phyloP scores from a whole-genome alignment of 2,113 vertebrate genomes.

The Campylomormyrus numenius region DNA sequence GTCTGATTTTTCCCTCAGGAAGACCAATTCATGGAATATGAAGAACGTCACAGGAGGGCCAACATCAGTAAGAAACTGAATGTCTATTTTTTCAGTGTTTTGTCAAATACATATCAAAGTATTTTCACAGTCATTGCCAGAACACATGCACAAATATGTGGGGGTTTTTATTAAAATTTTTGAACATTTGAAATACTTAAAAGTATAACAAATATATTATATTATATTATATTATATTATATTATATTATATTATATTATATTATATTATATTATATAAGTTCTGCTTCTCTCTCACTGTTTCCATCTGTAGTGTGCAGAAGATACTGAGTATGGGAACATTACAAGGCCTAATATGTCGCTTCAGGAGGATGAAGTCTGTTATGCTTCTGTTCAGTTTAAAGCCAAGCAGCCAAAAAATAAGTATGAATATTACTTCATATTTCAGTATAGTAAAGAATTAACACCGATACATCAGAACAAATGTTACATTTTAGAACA shows the following conservation, averaged over 20 bases:
- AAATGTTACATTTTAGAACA: background rate
- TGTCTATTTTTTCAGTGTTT: background rate
- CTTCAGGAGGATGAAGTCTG: background rate
- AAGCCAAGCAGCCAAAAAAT: background rate
- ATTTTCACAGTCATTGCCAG: background rate
- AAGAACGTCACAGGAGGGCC: background rate
- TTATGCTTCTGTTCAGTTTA: background rate
- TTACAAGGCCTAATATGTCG: background rate
- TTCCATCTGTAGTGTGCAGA: background rate
- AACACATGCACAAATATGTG: background rate
- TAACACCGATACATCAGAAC: background rate
- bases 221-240: background rate
- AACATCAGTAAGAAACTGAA: background rate
- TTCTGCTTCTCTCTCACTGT: background rate
- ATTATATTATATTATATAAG: background rate
- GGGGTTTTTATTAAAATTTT: background rate
- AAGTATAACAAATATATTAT: background rate
- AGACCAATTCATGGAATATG: background rate
- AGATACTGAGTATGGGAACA: background rate
- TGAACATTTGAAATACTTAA: background rate
- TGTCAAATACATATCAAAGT: background rate
- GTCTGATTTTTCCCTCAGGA: background rate
- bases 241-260: background rate
- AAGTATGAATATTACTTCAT: background rate
- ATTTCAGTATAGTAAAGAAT: background rate